Percentiles rank a stretch among this genome's conserved stretches.
These are phyloP conservation scores for Eulemur mongoz DNA, from an alignment of 2,797 vertebrate species.

Conservation along the genomic window DNA sequence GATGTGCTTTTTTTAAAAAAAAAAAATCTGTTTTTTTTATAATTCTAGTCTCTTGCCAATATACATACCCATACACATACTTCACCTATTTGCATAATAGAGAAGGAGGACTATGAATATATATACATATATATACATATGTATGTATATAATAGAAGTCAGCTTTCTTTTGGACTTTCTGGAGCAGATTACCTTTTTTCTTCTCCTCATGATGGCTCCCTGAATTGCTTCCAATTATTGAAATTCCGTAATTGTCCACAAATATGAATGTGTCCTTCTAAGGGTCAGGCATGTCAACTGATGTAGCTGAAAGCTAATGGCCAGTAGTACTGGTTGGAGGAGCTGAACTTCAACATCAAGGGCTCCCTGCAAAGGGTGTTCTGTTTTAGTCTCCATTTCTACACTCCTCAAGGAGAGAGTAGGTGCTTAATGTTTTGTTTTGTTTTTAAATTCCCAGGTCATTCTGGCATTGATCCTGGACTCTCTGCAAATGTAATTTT, in stretches of 20 bases:
- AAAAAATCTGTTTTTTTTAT: background rate
- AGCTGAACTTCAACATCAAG: background rate
- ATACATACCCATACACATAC: background rate
- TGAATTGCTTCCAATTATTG: background rate
- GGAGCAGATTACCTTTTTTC: background rate
- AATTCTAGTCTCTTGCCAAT: conserved; percentile 6
- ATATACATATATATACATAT: background rate
- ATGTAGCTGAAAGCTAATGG: background rate
- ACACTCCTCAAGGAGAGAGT: background rate
- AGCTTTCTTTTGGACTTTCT: conserved; percentile 36
- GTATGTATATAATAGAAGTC: background rate
- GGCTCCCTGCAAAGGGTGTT: background rate
- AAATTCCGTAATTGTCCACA: background rate
- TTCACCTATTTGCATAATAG: conserved; percentile 44
- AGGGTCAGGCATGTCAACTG: background rate
- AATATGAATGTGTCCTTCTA: background rate
- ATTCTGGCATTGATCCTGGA: background rate
- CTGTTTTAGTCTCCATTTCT: background rate
- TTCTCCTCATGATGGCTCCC: background rate
- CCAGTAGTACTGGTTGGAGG: background rate
- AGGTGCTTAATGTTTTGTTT: background rate
- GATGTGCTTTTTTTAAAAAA: conserved; percentile 30
- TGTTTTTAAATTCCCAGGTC: background rate
- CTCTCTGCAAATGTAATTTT: background rate
- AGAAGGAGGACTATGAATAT: background rate